A percentile compares a stretch with the other conserved stretches of the same genome.
Conservation (phyloP, 2,113 vertebrate species). For the Antennarius striatus region DNA sequence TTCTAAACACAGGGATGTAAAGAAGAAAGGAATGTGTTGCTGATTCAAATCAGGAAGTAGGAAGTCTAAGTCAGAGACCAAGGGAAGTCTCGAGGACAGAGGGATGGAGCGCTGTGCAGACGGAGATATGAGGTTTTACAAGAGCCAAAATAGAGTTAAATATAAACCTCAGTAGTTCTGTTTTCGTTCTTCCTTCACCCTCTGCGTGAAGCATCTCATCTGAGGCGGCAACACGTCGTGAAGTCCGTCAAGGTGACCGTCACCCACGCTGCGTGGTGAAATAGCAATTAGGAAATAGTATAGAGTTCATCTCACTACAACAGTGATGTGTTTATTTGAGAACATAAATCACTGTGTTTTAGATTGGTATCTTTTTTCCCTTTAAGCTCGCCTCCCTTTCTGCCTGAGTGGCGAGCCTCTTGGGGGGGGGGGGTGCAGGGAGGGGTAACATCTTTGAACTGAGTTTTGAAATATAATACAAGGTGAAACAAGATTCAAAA, state of each 20-base stretch:
- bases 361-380: background rate
- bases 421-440: background rate
- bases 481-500: background rate
- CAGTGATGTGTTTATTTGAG: constrained; percentile 10
- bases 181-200: constrained; percentile 16
- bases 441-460: background rate
- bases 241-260: constrained; percentile 23
- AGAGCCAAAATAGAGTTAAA: constrained; percentile 43
- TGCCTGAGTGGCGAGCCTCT: background rate
- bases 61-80: too few species aligned
- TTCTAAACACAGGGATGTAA: constrained; percentile 11
- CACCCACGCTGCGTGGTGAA: constrained; percentile 7
- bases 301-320: constrained; percentile 8
- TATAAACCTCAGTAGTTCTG: constrained; percentile 31
- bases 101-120: constrained; percentile 11
- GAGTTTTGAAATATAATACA: background rate
- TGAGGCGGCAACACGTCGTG: constrained; percentile 13
- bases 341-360: background rate
- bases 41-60: constrained; percentile 45
- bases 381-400: background rate
- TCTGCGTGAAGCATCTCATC: constrained; percentile 26
- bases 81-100: background rate
- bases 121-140: constrained; percentile 17
- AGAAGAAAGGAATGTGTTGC: constrained; percentile 24
- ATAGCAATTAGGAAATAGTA: constrained; percentile 6